phyloP scores from a whole-genome alignment of 2,888 invertebrate species.

The Stratiomys singularior region DNA sequence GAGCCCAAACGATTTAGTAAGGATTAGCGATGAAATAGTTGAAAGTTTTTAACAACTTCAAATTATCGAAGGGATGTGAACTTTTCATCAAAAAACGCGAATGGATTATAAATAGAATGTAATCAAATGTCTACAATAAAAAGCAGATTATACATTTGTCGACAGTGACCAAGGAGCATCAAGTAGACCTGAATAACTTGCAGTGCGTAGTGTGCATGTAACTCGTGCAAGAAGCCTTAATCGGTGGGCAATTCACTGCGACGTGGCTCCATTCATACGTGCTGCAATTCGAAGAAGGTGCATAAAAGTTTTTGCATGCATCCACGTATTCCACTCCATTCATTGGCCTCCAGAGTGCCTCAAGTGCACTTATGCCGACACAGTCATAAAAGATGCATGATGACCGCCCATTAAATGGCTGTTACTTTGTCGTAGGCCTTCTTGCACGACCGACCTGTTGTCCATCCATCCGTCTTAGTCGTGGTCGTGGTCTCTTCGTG shows the following conservation, averaged over 20 bases:
- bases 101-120: too few species aligned
- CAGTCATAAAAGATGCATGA: conserved; percentile 50
- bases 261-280: background rate
- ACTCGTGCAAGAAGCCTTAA: background rate
- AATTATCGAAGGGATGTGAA: too few species aligned
- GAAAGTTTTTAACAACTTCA: too few species aligned
- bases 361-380: conserved; percentile 39
- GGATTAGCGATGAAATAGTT: too few species aligned
- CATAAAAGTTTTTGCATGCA: conserved; percentile 5
- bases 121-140: too few species aligned
- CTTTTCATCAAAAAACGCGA: too few species aligned
- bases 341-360: conserved; percentile 17
- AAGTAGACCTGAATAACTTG: too few species aligned
- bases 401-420: conserved; percentile 49
- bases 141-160: too few species aligned
- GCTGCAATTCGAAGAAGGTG: background rate
- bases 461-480: background rate
- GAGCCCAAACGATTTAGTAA: too few species aligned
- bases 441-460: conserved; percentile 28
- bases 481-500: background rate
- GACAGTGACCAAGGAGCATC: too few species aligned
- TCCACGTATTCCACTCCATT: conserved; percentile 18
- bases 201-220: too few species aligned
- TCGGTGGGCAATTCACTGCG: background rate
- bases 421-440: conserved; percentile 19